Percentiles rank a stretch among this genome's conserved stretches.
Evolutionary conservation across 2,113 vertebrate genomes (phyloP).

Genomic region (Peromyscus maniculatus): DNA sequence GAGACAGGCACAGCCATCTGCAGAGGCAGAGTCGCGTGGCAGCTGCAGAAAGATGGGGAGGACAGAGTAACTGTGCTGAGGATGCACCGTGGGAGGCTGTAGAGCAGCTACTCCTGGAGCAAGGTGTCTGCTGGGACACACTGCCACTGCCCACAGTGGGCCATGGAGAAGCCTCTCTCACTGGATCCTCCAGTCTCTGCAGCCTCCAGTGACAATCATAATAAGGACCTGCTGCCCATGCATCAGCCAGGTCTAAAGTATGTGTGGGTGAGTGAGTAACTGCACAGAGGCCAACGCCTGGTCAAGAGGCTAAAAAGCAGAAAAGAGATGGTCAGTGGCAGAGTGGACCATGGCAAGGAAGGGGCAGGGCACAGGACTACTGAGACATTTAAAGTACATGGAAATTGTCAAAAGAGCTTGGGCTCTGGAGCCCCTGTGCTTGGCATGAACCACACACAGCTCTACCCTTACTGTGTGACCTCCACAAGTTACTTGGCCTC

Average conservation of each 20-base stretch:
- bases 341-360: fast-evolving
- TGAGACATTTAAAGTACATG: background rate
- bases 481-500: background rate
- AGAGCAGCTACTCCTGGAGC: too few relatives aligned
- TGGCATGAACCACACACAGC: background rate
- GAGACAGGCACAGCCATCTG: background rate
- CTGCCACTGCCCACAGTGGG: background rate
- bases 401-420: background rate
- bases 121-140: background rate
- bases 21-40: background rate
- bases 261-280: background rate
- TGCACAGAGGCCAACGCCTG: background rate
- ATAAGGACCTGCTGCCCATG: background rate
- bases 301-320: background rate
- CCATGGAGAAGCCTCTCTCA: too few relatives aligned
- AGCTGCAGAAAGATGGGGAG: background rate
- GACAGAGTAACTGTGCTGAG: background rate
- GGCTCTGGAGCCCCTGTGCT: background rate
- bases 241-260: background rate
- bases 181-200: fast-evolving
- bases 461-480: background rate
- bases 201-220: background rate
- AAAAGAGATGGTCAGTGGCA: background rate
- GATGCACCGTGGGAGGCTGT: background rate
- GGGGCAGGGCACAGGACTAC: background rate